These are phyloP conservation scores for cat (Felis catus) DNA, from an alignment of 2,113 vertebrate genomes.

Conservation along the genomic window DNA sequence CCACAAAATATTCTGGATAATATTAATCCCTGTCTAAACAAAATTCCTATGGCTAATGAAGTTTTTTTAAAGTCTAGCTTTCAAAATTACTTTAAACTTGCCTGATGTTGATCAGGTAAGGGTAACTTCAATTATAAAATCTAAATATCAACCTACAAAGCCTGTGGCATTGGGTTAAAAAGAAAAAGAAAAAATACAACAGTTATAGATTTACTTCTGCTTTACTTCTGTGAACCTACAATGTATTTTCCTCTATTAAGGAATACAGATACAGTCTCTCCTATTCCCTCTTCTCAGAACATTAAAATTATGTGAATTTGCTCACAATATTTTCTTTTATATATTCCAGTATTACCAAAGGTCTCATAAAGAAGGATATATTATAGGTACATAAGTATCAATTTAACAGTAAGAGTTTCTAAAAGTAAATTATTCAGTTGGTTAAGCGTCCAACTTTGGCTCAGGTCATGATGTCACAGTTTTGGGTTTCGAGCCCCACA, in stretches of 20 bases:
- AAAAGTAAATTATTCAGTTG: neutral
- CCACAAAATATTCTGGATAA: neutral
- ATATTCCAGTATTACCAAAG: too few relatives aligned
- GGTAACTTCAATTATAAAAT: neutral
- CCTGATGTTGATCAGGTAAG: neutral
- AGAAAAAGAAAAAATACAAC: neutral
- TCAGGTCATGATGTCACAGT: too few relatives aligned
- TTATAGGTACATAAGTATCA: neutral
- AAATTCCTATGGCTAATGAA: neutral
- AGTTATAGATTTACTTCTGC: neutral
- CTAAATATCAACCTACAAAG: neutral
- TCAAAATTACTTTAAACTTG: neutral
- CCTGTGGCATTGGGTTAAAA: neutral
- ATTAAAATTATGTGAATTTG: neutral
- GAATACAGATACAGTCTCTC: neutral
- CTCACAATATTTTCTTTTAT: neutral
- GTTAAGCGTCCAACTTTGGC: too few relatives aligned
- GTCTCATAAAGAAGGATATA: neutral
- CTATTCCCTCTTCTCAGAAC: neutral
- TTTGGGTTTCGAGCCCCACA: too few relatives aligned
- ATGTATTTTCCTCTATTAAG: neutral
- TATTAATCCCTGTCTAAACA: neutral
- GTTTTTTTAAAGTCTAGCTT: neutral
- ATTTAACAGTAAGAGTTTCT: neutral
- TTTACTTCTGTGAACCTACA: neutral